phyloP scores from a whole-genome alignment of 1,140 invertebrate genomes.

The Apis cerana region DNA sequence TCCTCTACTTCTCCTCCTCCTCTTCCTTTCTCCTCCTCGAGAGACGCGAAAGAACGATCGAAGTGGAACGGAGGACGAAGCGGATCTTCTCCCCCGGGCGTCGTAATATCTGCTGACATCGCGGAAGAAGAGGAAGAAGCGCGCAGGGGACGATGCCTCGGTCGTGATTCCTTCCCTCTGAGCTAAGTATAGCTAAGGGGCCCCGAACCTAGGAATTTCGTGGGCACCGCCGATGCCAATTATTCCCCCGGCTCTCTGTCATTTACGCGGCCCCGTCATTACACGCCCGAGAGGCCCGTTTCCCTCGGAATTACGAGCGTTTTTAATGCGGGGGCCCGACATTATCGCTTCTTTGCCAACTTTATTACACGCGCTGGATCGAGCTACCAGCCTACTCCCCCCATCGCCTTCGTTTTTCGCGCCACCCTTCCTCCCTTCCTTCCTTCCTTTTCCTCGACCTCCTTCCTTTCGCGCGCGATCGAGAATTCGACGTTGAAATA shows the following conservation, averaged over 20 bases:
- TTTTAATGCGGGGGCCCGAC: slow-evolving; percentile 29
- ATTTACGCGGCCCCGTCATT: slow-evolving; percentile 38
- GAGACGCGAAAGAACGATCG: too few species aligned
- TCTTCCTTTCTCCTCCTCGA: too few species aligned
- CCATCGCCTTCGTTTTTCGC: not conserved
- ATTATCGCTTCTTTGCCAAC: slow-evolving; percentile 46
- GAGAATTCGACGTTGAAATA: slow-evolving; percentile 62
- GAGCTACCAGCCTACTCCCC: too few species aligned
- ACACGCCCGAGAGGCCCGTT: slow-evolving; percentile 17
- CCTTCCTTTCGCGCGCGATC: not conserved
- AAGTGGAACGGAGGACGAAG: not conserved
- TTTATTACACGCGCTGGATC: slow-evolving; percentile 29
- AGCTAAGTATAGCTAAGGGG: slow-evolving; percentile 29
- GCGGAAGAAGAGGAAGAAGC: not conserved
- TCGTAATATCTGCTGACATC: slow-evolving; percentile 41
- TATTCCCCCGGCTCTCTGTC: slow-evolving; percentile 33
- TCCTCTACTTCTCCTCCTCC: not conserved
- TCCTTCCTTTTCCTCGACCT: too few species aligned
- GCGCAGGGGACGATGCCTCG: not conserved
- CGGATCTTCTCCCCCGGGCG: not conserved
- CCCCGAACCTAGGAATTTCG: slow-evolving; percentile 37
- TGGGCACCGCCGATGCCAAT: slow-evolving; percentile 36
- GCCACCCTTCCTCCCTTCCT: not conserved
- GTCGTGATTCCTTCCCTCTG: not conserved
- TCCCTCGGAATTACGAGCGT: slow-evolving; percentile 32